Percentiles rank a stretch among this genome's conserved stretches.
Conservation (phyloP, 30 jellyfish, hydroid and myxozoan genomes). For the Morbakka virulenta region DNA sequence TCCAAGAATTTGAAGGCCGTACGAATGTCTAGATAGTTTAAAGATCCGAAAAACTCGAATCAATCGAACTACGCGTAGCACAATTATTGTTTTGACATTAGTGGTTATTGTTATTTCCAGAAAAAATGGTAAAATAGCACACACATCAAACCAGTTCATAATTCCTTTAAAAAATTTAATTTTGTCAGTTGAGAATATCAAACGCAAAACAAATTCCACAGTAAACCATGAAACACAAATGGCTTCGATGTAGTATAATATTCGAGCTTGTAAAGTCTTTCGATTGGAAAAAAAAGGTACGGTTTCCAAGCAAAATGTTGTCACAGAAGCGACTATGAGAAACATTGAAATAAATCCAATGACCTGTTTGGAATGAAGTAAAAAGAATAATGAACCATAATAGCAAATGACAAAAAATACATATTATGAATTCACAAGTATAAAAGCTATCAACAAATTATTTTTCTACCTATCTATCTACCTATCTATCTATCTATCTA, state of each 20-base stretch:
- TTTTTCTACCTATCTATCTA: no score
- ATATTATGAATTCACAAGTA: no score
- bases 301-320: constrained; percentile 86
- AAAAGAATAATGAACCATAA: no score
- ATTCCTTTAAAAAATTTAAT: constrained; percentile 44
- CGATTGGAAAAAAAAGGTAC: constrained; percentile 29
- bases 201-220: constrained; percentile 57
- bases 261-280: constrained; percentile 27
- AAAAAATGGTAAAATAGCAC: constrained; percentile 85
- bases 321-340: constrained; percentile 69
- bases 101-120: constrained; percentile 56
- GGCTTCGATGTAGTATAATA: constrained; percentile 51
- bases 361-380: no score
- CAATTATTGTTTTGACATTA: constrained; percentile 79
- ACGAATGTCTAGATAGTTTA: constrained; percentile 85
- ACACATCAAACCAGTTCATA: constrained; percentile 87
- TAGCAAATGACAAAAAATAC: no score
- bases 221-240: constrained; percentile 88
- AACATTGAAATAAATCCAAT: constrained; percentile 78
- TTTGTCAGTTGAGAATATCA: constrained; percentile 51
- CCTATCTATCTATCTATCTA: no score
- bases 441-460: no score
- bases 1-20: constrained; percentile 87
- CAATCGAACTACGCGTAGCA: constrained; percentile 73
- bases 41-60: constrained; percentile 82